Percentiles rank a stretch among this genome's conserved stretches.
phyloP scores from a whole-genome alignment of 2,797 vertebrate species.

The Anolis apletophallus region DNA sequence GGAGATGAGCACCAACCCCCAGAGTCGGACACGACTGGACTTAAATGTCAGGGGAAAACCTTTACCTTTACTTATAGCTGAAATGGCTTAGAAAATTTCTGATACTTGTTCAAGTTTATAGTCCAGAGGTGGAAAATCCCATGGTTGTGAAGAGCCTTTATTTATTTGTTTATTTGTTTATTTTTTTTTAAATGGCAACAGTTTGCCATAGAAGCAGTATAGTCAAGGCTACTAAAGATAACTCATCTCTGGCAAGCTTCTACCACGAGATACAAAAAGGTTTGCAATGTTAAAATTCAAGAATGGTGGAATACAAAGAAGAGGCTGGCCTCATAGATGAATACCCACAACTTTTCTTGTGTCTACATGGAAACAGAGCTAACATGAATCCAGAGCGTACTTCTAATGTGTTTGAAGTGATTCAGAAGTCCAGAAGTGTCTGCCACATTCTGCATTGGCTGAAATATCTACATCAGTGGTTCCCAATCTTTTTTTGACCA shows the following conservation, averaged over 20 bases:
- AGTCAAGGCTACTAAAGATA: neutral
- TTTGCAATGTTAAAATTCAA: neutral
- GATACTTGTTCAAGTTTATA: neutral
- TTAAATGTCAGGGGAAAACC: too few species aligned
- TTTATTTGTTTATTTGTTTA: too few species aligned
- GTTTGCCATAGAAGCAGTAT: neutral
- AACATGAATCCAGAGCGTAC: neutral
- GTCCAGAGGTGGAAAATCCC: neutral
- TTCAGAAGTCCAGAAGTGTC: too few species aligned
- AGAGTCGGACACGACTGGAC: too few species aligned
- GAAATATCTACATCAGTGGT: neutral
- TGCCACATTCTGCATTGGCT: neutral
- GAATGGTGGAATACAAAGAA: neutral
- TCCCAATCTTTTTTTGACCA: too few species aligned
- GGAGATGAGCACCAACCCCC: too few species aligned
- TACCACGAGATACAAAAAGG: neutral
- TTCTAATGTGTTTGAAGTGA: neutral
- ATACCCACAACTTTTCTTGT: neutral
- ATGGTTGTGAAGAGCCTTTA: neutral
- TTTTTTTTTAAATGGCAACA: neutral
- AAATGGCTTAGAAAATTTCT: neutral
- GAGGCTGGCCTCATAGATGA: neutral
- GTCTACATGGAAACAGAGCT: neutral
- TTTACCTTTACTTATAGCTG: too few species aligned
- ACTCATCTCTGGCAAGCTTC: neutral